phyloP scores from a whole-genome alignment of 2,888 invertebrate species.

The Campoletis raptor region DNA sequence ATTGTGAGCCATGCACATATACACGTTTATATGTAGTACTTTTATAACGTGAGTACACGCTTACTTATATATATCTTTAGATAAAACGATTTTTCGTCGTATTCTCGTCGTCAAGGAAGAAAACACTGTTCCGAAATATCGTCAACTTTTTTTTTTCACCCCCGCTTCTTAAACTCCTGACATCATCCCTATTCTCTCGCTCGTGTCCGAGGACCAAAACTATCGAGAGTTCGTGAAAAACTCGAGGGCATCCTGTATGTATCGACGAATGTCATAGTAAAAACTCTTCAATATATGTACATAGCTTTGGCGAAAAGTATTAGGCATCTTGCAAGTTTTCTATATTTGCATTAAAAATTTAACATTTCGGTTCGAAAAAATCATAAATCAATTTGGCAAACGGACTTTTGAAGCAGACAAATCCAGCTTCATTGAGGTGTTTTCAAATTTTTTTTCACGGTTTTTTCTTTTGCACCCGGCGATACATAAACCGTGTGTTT shows the following conservation, averaged over 20 bases:
- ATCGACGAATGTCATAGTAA: slow-evolving; percentile 2
- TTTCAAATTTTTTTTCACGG: no score
- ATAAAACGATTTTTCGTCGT: slow-evolving; percentile 57
- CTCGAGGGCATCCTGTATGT: slow-evolving; percentile 18
- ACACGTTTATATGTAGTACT: not conserved
- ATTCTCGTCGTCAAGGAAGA: slow-evolving; percentile 25
- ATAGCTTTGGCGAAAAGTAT: no score
- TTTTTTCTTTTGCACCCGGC: no score
- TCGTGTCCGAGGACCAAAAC: slow-evolving; percentile 29
- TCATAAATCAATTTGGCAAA: no score
- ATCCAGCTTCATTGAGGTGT: no score
- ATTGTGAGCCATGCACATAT: not conserved
- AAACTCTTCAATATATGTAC: not conserved
- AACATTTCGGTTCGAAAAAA: no score
- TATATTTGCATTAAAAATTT: no score
- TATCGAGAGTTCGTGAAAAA: slow-evolving; percentile 20
- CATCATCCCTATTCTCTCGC: not conserved
- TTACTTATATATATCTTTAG: slow-evolving; percentile 1
- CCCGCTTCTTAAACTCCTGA: not conserved
- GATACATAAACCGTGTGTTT: no score
- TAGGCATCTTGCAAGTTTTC: no score
- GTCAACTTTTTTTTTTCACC: not conserved
- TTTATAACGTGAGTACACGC: slow-evolving; percentile 4
- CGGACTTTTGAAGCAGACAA: no score
- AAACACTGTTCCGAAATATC: slow-evolving; percentile 34